These are phyloP conservation scores for Zosterops lateralis DNA, from an alignment of 2,113 vertebrate species.

Conservation along the genomic window DNA sequence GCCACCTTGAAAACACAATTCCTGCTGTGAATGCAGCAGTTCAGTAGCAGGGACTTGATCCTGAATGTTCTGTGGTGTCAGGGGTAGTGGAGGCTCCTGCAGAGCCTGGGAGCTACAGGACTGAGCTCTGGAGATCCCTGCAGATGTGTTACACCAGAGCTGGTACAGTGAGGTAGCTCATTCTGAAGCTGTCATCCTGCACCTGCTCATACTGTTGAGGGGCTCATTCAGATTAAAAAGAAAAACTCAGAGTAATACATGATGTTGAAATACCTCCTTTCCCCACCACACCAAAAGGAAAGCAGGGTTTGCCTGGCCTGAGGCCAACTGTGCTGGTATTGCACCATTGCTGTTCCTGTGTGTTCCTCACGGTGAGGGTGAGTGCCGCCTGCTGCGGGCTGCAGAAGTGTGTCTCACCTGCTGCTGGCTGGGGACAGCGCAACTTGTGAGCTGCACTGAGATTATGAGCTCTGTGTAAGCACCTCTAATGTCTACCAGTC, in stretches of 20 bases:
- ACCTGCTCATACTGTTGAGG: background rate
- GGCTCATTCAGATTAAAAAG: background rate
- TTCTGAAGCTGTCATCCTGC: background rate
- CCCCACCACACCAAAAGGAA: background rate
- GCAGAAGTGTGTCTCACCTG: background rate
- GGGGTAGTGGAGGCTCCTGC: background rate
- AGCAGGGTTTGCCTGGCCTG: accelerated
- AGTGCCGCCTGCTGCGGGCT: background rate
- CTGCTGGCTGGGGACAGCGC: background rate
- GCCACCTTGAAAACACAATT: background rate
- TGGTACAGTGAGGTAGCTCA: background rate
- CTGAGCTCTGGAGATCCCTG: background rate
- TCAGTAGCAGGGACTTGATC: background rate
- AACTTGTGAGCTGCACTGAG: background rate
- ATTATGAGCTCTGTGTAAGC: background rate
- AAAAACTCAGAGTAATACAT: background rate
- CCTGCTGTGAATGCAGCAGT: background rate
- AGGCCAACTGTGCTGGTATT: background rate
- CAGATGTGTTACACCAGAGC: background rate
- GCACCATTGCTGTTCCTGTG: background rate
- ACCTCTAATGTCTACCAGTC: background rate
- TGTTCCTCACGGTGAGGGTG: accelerated
- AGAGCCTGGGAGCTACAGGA: background rate
- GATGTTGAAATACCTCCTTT: background rate
- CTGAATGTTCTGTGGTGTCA: background rate